Percentiles rank a stretch among this genome's conserved stretches.
Conservation (phyloP, 2,797 vertebrate species). For the Esox lucius region DNA sequence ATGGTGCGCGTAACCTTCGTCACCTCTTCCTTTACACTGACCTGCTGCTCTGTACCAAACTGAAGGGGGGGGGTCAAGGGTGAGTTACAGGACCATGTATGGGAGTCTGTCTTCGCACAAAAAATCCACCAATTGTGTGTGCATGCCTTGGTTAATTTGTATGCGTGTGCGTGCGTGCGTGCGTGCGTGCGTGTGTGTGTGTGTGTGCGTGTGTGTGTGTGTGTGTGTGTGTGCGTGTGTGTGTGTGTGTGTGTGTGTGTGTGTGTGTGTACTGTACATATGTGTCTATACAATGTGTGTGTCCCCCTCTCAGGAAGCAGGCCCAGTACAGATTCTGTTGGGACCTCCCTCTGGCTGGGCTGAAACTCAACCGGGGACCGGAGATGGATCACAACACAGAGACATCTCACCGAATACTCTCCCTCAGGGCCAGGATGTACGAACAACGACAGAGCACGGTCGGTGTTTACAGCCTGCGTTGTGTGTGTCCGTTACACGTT, state of each 20-base stretch:
- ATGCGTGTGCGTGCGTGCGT: neutral
- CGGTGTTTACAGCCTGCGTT: neutral
- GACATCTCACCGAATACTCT: slow-evolving; percentile 58
- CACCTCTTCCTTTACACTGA: slow-evolving; percentile 81
- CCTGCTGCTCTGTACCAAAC: slow-evolving; percentile 74
- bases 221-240: slow-evolving; percentile 10
- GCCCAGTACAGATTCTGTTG: slow-evolving; percentile 76
- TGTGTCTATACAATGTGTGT: neutral
- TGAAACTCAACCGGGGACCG: slow-evolving; percentile 61
- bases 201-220: neutral
- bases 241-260: slow-evolving; percentile 12
- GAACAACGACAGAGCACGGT: slow-evolving; percentile 65
- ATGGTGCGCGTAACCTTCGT: slow-evolving; percentile 66
- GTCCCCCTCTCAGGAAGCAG: slow-evolving; percentile 62
- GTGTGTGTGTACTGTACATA: slow-evolving; percentile 5
- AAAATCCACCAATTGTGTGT: slow-evolving; percentile 3
- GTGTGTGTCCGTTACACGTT: neutral
- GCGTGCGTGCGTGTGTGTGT: slow-evolving; percentile 7
- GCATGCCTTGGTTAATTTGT: neutral
- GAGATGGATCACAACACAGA: slow-evolving; percentile 51
- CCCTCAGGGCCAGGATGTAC: slow-evolving; percentile 66
- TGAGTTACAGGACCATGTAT: slow-evolving; percentile 40
- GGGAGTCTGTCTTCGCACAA: no score
- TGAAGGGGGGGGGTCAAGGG: slow-evolving; percentile 64
- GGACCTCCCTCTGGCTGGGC: slow-evolving; percentile 72